Percentiles rank a stretch among this genome's conserved stretches.
Evolutionary conservation across 2,797 vertebrate genomes (phyloP).

Genomic region (Chelmon rostratus): DNA sequence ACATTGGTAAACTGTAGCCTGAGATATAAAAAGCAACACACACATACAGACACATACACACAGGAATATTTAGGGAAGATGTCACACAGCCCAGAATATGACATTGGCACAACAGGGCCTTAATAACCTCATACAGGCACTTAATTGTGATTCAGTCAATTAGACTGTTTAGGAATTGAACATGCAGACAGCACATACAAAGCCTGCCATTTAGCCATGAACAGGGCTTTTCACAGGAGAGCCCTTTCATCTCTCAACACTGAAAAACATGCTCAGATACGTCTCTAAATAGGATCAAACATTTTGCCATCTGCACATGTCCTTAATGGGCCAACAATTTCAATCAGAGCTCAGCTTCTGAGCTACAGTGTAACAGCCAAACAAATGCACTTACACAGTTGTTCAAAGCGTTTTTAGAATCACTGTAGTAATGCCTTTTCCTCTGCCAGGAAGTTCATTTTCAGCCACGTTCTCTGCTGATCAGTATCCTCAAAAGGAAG

Average conservation of each 20-base stretch:
- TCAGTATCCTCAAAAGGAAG: neutral
- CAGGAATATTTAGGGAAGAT: neutral
- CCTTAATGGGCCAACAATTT: constrained; percentile 28
- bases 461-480: constrained; percentile 17
- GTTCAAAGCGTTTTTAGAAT: constrained; percentile 8
- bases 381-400: constrained; percentile 34
- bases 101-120: constrained; percentile 1
- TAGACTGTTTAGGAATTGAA: constrained; percentile 5
- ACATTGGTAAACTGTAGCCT: neutral
- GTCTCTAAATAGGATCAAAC: constrained; percentile 42
- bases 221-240: constrained; percentile 17
- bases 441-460: neutral
- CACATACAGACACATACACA: neutral
- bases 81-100: constrained; percentile 9
- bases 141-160: constrained; percentile 18
- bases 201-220: constrained; percentile 26
- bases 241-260: constrained; percentile 5
- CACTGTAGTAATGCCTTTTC: neutral
- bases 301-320: constrained; percentile 40
- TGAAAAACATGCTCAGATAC: constrained; percentile 35
- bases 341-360: constrained; percentile 6
- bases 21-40: constrained; percentile 8
- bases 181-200: constrained; percentile 7
- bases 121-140: constrained; percentile 1
- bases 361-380: constrained; percentile 8